Conservation (phyloP, 2,113 vertebrate genomes). For the Natator depressus region DNA sequence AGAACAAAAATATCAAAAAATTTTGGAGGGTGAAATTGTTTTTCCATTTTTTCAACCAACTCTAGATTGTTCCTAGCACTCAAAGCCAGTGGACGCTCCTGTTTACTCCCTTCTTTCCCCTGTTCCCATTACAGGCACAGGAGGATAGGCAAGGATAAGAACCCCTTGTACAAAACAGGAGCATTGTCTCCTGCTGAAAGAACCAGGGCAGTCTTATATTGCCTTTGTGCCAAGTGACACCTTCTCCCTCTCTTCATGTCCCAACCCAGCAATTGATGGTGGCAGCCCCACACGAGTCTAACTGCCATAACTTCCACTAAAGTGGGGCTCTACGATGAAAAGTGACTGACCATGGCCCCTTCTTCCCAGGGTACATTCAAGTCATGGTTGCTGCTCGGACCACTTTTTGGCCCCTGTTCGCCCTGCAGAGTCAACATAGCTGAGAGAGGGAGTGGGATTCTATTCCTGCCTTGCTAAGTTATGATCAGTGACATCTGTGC, state of each 20-base stretch:
- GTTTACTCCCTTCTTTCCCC: background rate
- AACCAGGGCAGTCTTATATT: background rate
- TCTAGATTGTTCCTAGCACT: background rate
- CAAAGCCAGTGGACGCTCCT: background rate
- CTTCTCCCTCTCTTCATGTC: background rate
- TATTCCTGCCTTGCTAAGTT: background rate
- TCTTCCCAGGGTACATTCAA: background rate
- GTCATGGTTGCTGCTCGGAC: background rate
- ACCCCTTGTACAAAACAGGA: background rate
- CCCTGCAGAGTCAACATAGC: background rate
- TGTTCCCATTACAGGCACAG: background rate
- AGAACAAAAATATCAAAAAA: background rate
- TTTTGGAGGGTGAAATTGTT: background rate
- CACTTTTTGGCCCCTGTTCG: background rate
- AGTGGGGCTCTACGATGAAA: accelerated
- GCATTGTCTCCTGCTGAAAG: background rate
- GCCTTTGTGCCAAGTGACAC: background rate
- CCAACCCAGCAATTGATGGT: background rate
- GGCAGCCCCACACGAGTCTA: background rate
- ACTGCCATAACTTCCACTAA: background rate
- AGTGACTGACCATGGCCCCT: background rate
- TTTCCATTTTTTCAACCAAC: background rate
- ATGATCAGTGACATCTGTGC: background rate
- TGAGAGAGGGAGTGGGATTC: background rate
- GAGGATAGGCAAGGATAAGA: background rate